These are phyloP conservation scores for Diceros bicornis DNA, from an alignment of 2,797 vertebrate species.

Conservation along the genomic window DNA sequence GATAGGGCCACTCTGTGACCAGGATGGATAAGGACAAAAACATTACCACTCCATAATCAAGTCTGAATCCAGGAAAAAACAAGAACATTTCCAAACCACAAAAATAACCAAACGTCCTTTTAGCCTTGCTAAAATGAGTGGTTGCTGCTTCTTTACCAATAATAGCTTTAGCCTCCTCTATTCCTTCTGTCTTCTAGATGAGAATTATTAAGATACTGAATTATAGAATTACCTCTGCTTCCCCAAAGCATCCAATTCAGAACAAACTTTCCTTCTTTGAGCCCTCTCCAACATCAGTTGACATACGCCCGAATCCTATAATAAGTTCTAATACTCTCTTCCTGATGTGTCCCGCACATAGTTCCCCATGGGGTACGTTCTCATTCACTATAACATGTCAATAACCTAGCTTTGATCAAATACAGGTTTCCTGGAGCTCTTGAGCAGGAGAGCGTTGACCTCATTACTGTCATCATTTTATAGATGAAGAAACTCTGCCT, in stretches of 20 bases:
- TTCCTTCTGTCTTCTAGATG: background rate
- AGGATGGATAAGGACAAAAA: background rate
- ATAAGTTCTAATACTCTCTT: background rate
- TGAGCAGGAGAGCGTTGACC: background rate
- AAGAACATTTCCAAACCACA: background rate
- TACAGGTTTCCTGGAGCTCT: background rate
- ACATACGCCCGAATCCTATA: background rate
- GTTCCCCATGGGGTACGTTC: rapidly evolving
- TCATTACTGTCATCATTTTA: background rate
- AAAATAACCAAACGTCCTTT: background rate
- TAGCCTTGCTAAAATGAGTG: background rate
- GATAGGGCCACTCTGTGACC: background rate
- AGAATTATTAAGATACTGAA: background rate
- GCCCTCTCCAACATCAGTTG: background rate
- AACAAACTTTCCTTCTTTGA: background rate
- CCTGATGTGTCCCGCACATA: too few species aligned
- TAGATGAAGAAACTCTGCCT: background rate
- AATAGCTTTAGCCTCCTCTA: background rate
- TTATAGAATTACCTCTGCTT: background rate
- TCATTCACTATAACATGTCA: background rate
- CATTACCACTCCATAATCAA: background rate
- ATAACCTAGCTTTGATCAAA: background rate
- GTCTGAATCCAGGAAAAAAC: background rate
- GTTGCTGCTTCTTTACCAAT: background rate
- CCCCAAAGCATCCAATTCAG: background rate